phyloP scores from a whole-genome alignment of 1,140 invertebrate species.

The Penaeus chinensis region DNA sequence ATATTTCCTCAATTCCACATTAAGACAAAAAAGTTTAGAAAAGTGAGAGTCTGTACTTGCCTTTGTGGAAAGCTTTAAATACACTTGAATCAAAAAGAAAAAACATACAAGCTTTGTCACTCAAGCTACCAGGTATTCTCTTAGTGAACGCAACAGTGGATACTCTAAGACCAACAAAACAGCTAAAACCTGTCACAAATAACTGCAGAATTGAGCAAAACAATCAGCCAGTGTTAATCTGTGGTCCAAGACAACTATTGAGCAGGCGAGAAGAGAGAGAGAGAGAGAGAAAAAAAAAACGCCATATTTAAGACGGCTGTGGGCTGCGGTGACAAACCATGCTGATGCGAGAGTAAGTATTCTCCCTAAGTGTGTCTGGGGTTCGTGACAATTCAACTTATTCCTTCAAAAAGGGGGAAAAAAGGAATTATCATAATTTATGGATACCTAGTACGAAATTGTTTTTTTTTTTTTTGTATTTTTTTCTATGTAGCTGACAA shows the following conservation, averaged over 20 bases:
- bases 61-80: no score
- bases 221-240: conserved; percentile 40
- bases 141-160: no score
- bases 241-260: conserved; percentile 33
- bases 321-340: conserved; percentile 50
- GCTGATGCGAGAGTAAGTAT: conserved; percentile 58
- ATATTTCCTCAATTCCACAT: no score
- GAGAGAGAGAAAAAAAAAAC: conserved; percentile 21
- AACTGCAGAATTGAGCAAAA: conserved; percentile 52
- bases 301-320: conserved; percentile 24
- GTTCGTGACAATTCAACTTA: conserved; percentile 41
- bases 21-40: no score
- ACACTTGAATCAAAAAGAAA: no score
- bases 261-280: conserved; percentile 37
- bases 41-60: no score
- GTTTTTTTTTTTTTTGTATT: conserved; percentile 21
- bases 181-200: conserved; percentile 44
- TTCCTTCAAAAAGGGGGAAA: conserved; percentile 43
- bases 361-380: conserved; percentile 54
- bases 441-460: conserved; percentile 50
- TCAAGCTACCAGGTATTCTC: no score
- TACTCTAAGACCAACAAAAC: background rate
- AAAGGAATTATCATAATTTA: conserved; percentile 35
- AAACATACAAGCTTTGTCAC: no score
- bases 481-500: background rate